phyloP scores from a whole-genome alignment of 2,797 vertebrate species.

The Helarctos malayanus region DNA sequence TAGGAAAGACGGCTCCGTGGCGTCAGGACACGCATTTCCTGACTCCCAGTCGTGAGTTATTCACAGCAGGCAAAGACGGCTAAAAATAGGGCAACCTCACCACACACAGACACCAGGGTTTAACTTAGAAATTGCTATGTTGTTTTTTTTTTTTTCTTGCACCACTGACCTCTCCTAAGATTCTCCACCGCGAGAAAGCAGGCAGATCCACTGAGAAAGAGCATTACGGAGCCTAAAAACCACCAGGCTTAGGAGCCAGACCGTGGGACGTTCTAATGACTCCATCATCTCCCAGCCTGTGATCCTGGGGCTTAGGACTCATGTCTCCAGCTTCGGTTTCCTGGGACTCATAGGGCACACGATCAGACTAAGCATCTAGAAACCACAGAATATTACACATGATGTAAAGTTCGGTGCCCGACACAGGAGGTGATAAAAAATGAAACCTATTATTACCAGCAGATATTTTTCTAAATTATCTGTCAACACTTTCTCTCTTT shows the following conservation, averaged over 20 bases:
- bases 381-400: background rate
- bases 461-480: background rate
- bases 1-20: background rate
- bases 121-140: background rate
- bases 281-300: background rate
- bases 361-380: background rate
- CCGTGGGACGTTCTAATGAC: background rate
- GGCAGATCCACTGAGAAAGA: background rate
- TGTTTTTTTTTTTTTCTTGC: background rate
- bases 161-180: background rate
- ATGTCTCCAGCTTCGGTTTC: background rate
- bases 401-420: background rate
- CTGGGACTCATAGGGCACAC: background rate
- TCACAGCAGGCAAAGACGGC: background rate
- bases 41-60: background rate
- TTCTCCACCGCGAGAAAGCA: background rate
- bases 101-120: background rate
- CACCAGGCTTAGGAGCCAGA: background rate
- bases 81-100: background rate
- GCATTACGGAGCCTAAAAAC: background rate
- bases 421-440: background rate
- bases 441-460: background rate
- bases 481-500: background rate
- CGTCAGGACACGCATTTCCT: background rate
- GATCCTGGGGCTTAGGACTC: background rate